Base-by-base conservation (phyloP, 2,797 vertebrate genomes). In the Limnodromus scolopaceus region DNA sequence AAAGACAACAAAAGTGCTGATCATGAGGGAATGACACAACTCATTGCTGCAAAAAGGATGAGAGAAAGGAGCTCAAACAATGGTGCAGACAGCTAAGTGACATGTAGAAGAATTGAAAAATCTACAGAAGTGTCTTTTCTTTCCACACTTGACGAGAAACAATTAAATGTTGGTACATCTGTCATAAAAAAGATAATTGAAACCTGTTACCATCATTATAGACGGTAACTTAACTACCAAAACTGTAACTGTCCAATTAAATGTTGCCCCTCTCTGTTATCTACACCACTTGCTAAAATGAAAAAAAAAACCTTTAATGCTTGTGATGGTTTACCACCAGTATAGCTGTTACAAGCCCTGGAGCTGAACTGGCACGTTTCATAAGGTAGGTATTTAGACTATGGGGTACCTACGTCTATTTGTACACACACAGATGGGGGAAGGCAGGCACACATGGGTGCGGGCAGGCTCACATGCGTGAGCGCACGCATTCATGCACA, bases 1-100 rank as follows among this genome's bases (percentile, higher is more conserved):
- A 99, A 99, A 99, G 99, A 99, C 99, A 99, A 99, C 99, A 99
- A 99, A 99, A 99, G 99, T 99, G 98, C 99, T 99, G 99, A 99
- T 99, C 99, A 98, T 98, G 99, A 99, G 99, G 99, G 99, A 99
- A 99, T 99, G 99, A 99, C 99, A 99, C 98, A 98, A 99, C 99
- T 99, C 99, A 98, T 98, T 99, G 98, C 98, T 87, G 98, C 98
- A 97, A 98, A 99, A 99, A 98, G 98, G 98, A 98, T 98, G 94
- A 98, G 97, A 98, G 99, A 99, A 99, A 98, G 98, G 98, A 97
- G 96, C 96, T 96, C 97, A 97, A 98, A 99, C 99, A 99, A 99
- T 99, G 97, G 98, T 91, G 98, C 98, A 99, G 98, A 98, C 98
- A 98, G 98, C 98, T 98, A 99, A 99, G 99, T 99, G 99, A 99